These are phyloP conservation scores for Lycaena phlaeas DNA, from an alignment of 2,888 invertebrate genomes.

Conservation along the genomic window DNA sequence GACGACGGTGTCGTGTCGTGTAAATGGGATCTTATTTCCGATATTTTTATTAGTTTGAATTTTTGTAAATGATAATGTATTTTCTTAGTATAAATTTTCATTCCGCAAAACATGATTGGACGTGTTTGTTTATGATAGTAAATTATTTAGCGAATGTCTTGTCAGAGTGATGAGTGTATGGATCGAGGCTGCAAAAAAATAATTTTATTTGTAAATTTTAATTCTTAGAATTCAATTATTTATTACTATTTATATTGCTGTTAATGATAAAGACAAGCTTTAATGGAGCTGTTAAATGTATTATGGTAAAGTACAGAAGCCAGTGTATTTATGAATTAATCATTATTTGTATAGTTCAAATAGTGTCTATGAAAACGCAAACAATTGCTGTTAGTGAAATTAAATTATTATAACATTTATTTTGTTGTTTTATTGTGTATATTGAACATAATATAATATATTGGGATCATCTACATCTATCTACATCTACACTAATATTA, in stretches of 20 bases:
- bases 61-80: conserved; percentile 31
- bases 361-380: conserved; percentile 62
- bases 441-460: no score
- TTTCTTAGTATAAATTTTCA: conserved; percentile 45
- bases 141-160: conserved; percentile 43
- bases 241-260: conserved; percentile 71
- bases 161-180: conserved; percentile 20
- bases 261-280: conserved; percentile 61
- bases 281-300: conserved; percentile 64
- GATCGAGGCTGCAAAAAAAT: conserved; percentile 36
- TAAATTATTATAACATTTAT: conserved; percentile 60
- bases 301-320: conserved; percentile 65
- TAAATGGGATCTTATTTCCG: conserved; percentile 20
- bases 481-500: no score
- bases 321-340: conserved; percentile 70
- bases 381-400: conserved; percentile 61
- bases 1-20: background rate
- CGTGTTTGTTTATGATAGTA: conserved; percentile 27
- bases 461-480: no score
- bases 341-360: conserved; percentile 71
- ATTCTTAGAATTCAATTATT: conserved; percentile 33
- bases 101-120: conserved; percentile 45
- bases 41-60: conserved; percentile 48
- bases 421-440: conserved; percentile 27
- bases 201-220: conserved; percentile 43